Evolutionary conservation across 2,797 vertebrate genomes (phyloP), one percentile per base, ranked within the genome.

Genomic region (Novumbra hubbsi): DNA sequence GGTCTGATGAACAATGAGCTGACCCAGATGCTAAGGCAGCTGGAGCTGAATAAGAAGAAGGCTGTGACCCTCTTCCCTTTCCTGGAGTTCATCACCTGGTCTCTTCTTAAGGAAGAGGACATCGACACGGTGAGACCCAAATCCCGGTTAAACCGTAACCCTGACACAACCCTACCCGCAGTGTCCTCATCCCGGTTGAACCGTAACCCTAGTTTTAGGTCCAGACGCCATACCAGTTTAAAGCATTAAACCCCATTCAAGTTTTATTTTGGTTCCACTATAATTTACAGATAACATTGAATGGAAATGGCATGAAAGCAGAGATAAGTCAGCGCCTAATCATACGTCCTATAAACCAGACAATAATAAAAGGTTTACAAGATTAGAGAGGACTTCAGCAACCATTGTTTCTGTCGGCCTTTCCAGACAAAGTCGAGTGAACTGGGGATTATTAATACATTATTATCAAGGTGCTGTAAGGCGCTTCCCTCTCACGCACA

Each of bases 11-110:
- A 66, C 41, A 76, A 79, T 27, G 84, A 85, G 17, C 32, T 87
- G 16, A 21, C 60, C 5, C 77, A 60, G 73, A 75, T 80, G 73
- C 75, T 87, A 21, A 72, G 70, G 28, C 82, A 73, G 55, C 66
- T 87, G 70, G 84, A 83, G 41, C 66, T 84, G 62, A 81, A 71
- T 30, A 87, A 67, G 73, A 83, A 67, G 72, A 83, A 75, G 48
- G 55, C 81, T 55, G 38, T 41, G 74, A 73, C 12, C 41, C 52
- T 87, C 24, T 76, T 85, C 70, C 80, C 82, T 27, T 80, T 85
- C 74, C 75, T 87, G 73, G 85, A 87, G 70, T 85, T 87, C 60
- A 55, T 87, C 68, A 87, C 85, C 38, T 87, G 85, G 85, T 84
- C 81, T 32, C 63, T 87, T 21, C 74, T 87, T 45, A 84, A 82